Base-by-base conservation (phyloP, 2,113 vertebrate genomes). In the Astatotilapia flaviijosephi region DNA sequence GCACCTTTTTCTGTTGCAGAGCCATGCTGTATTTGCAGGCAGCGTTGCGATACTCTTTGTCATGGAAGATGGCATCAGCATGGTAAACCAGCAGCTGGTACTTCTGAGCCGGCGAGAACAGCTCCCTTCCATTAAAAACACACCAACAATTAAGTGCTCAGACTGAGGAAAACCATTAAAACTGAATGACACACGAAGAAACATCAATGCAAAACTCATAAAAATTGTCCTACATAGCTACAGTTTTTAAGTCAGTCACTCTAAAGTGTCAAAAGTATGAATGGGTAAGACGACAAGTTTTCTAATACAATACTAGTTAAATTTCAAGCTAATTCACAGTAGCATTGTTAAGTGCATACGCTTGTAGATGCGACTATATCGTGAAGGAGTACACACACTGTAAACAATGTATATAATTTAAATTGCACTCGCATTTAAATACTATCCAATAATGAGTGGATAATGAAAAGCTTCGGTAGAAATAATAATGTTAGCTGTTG, bases 11-110 rank as follows among this genome's bases (percentile, higher is more conserved):
- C 96, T 99, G 98, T 93, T 99, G 99, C 84, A 99, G 93, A 21
- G 98, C 99, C 98, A 99, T 98, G 0, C 97, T 99, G 84, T 99
- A 99, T 90, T 99, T 99, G 92, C 98, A 99, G 60, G 98, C 99
- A 83, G 99, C 98, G 84, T 99, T 99, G 12, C 99, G 97, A 83
- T 99, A 99, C 3, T 99, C 99, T 89, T 99, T 99, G 86, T 99
- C 99, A 4, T 99, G 98, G 88, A 99, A 99, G 17, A 99, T 98
- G 73, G 98, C 97, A 89, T 99, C 99, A 3, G 99, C 98, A 0
- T 99, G 98, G 88, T 99, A 98, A 3, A 99, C 99, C 87, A 99
- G 94, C 86, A 99, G 95, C 95, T 99, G 99, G 95, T 99, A 99
- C 96, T 99, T 99, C 96, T 99, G 98, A 37, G 98, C 97, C 0